Percentiles rank a stretch among this genome's conserved stretches.
These are phyloP conservation scores for Netelia fuscicornis DNA, from an alignment of 2,888 invertebrate genomes.

Conservation along the genomic window DNA sequence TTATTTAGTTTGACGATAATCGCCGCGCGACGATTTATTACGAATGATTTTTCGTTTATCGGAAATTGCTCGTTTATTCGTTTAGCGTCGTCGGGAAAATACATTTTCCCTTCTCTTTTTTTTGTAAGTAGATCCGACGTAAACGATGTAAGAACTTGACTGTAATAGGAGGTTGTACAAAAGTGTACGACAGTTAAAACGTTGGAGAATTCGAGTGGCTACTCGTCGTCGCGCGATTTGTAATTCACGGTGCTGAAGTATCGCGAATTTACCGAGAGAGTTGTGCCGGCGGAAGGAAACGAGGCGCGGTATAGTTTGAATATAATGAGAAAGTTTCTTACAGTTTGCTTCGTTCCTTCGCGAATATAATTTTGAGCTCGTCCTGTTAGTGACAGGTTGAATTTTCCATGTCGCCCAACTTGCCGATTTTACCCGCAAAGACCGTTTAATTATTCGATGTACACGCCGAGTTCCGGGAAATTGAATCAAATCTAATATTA, in stretches of 20 bases:
- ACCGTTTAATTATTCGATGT: not conserved
- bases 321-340: conserved; percentile 22
- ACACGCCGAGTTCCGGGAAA: not conserved
- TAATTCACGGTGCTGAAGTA: conserved; percentile 35
- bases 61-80: not conserved
- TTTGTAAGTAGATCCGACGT: too few species aligned
- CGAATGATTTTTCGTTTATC: conserved; percentile 34
- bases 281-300: not conserved
- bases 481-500: conserved; percentile 9
- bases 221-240: conserved; percentile 29
- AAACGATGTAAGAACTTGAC: not conserved
- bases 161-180: not conserved
- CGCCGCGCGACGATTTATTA: not conserved
- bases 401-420: conserved; percentile 7
- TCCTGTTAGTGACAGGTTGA: conserved; percentile 28
- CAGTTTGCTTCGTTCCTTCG: conserved; percentile 6
- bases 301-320: conserved; percentile 20
- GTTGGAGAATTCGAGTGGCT: not conserved
- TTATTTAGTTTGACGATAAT: not conserved
- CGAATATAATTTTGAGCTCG: conserved; percentile 42
- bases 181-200: not conserved
- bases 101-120: too few species aligned
- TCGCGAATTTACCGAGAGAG: conserved; percentile 3
- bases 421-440: not conserved
- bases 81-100: too few species aligned